Base-by-base conservation (phyloP, 2,113 vertebrate species). In the Ameiurus melas region DNA sequence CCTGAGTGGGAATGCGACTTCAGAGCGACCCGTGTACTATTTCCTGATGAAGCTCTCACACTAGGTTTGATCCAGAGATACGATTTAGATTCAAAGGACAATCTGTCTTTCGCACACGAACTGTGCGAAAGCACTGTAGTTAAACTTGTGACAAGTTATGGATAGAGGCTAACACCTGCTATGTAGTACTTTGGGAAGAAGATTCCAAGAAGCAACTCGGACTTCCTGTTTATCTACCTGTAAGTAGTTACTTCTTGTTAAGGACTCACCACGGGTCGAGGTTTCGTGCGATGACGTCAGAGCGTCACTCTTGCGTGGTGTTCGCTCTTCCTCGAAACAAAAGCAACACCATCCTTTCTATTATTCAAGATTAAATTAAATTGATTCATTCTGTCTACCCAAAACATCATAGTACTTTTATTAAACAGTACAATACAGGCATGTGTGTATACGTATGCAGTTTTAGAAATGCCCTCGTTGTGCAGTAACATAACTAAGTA, bases 151-250 rank as follows among this genome's bases (percentile, higher is more conserved):
- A 27, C 12, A 60, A 57, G 71, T 27, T 47, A 77, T n/a, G 12
- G 30, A 16, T 16, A 27, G 1, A 86, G 0, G 8, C 12, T 30
- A 47, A 39, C 53, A n/a, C 4, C 57, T 58, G 70, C 20, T 62
- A 4, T 77, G 55, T 85, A 60, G 14, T 30, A 8, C 20, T 47
- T n/a, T 12, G 14, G 30, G 30, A 77, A 62, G 57, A 77, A 77
- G 84, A 58, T 39, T 55, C 16, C 33, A 17, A 12, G 57, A 27
- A 43, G 85, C 62, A 77, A 75, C 14, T 60, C 3, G 10, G 51
- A 57, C 55, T 77, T 86, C 55, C 85, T 47, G 55, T 47, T 77
- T 60, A 86, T 39, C 55, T 60, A 22, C 55, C 70, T 60, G 84
- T 85, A 55, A 85, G 70, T 85, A 75, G 16, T 55, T 39, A 58